Evolutionary conservation across 2,797 vertebrate species (phyloP), one percentile per base, ranked within the genome.

Genomic region (Phrynocephalus guinanensis): DNA sequence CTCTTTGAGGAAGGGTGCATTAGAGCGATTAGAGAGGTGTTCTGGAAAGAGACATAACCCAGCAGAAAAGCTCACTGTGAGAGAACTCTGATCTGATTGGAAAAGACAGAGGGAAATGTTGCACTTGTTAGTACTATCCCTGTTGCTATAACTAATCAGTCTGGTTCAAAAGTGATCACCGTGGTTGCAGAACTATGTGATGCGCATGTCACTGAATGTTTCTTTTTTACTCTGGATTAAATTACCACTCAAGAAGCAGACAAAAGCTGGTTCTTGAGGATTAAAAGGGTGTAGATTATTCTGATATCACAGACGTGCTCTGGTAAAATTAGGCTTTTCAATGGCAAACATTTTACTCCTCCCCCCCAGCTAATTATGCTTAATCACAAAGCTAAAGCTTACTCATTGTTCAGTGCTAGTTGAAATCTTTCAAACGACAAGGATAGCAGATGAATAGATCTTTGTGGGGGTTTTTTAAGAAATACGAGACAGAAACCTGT

Each of bases 11-110:
- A 63, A 63, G 92, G 89, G 93, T 95, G 92, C 95, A 96, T 97
- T 96, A 97, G 93, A 95, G 94, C 92, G 94, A 96, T 96, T 97
- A 97, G 96, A 94, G 95, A 94, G 94, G 95, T 95, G 93, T 94
- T 95, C 91, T 92, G 95, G 96, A 92, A 95, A 95, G 94, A 93
- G 93, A 93, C 94, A 93, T 50, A 88, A 94, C 93, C 5, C 89
- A 93, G 90, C 94, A 93, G 75, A n/a, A 91, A 75, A 93, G 92
- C 93, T 50, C 77, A 30, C 90, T 26, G 60, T 95, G 95, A 96
- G 95, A 81, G 95, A 97, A 94, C 70, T 16, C 26, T 10, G 86
- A 82, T 76, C 92, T 96, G 95, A 97, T 96, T 90, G 52, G 88
- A 96, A 93, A 94, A 96, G 96, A 96, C 94, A 95, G 95, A 93